Evolutionary conservation across 2,888 invertebrate genomes (phyloP).

Genomic region (Bhutanitis thaidina): DNA sequence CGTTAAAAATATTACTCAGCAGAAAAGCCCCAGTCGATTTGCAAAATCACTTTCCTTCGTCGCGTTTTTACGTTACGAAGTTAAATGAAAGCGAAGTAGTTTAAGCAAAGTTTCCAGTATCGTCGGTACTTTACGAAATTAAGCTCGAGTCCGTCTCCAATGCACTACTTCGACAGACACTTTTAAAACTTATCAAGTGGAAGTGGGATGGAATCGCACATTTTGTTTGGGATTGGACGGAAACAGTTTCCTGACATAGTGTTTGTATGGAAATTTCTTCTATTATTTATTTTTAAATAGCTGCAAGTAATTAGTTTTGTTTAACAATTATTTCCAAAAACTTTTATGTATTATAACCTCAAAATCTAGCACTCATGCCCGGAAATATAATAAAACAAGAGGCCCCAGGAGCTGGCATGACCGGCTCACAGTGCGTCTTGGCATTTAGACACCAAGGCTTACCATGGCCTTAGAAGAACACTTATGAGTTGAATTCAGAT

Average conservation of each 20-base stretch:
- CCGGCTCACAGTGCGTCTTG: too few species aligned
- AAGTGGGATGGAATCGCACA: conserved; percentile 9
- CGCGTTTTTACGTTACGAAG: conserved; percentile 15
- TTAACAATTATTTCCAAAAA: too few species aligned
- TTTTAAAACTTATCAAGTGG: conserved; percentile 15
- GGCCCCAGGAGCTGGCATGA: too few species aligned
- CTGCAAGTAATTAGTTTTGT: too few species aligned
- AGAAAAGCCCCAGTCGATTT: conserved; percentile 17
- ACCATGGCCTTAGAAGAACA: too few species aligned
- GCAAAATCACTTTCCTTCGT: conserved; percentile 17
- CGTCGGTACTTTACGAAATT: conserved; percentile 17
- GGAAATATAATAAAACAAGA: too few species aligned
- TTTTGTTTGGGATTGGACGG: conserved; percentile 8
- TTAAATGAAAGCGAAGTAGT: conserved; percentile 17
- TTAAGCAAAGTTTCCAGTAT: conserved; percentile 16
- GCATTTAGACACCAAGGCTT: too few species aligned
- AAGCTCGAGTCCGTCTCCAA: conserved; percentile 7
- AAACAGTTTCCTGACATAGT: not conserved
- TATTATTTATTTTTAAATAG: not conserved
- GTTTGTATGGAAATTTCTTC: not conserved
- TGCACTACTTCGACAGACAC: conserved; percentile 12
- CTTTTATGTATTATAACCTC: too few species aligned
- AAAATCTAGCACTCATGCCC: too few species aligned
- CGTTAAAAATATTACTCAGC: not conserved
- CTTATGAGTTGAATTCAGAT: too few species aligned